Base-by-base conservation (phyloP, 2,888 invertebrate genomes). In the Fragum fragum region DNA sequence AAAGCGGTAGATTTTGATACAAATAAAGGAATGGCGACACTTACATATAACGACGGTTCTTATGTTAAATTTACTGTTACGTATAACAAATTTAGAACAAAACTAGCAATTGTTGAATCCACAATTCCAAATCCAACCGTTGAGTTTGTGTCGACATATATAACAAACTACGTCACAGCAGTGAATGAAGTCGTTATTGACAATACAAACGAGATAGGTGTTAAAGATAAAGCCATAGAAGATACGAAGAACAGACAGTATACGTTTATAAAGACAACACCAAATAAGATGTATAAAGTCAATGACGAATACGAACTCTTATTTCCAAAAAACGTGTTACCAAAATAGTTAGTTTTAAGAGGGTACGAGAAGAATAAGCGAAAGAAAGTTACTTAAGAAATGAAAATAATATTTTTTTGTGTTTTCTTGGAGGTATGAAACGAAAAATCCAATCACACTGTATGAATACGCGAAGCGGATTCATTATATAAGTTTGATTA, bases 191-290 rank as follows among this genome's bases (percentile, higher is more conserved):
- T 82, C 0, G 23, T 21, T 0, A 32, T 61, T 9, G 73, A 76
- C 32, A 57, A 63, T 21, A 26, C 14, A 7, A 26, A 2, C 6
- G 26, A 29, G 5, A 47, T 28, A 18, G 36, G 52, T 69, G 52
- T 82, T 21, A 63, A 75, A 36, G 79, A 79, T 53, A 36, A 36
- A 39, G n/a, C 32, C 32, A 26, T 82, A 11, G 26, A 42, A 18
- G 26, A 32, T 7, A 23, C 71, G 1, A 73, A 42, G 11, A 74
- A 72, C n/a, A 16, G 59, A 28, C 29, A 23, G 29, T 83, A 79
- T 42, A 66, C 55, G 23, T 83, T 83, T 53, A 5, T 39, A 14
- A 79, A 79, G 47, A 83, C 76, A 11, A 76, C 79, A 16, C 83
- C 63, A 52, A 83, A 72, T 72, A 70, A 73, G 9, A 23, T 77